Base-by-base conservation (phyloP, 1,140 invertebrate genomes). In the Amphibalanus amphitrite region DNA sequence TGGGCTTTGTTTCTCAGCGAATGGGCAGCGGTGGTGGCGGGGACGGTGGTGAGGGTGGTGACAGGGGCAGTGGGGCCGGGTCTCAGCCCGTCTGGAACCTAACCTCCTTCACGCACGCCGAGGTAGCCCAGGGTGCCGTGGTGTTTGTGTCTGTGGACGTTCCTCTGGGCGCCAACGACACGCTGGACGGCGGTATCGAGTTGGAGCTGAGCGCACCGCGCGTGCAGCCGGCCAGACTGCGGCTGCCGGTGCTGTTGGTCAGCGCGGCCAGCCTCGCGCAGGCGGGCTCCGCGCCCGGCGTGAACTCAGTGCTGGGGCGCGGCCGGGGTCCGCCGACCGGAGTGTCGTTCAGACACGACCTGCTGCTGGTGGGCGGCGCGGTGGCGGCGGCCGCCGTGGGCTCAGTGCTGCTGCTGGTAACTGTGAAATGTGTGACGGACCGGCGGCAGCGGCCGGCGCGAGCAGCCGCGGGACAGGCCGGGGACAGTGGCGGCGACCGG, bases 51-150 rank as follows among this genome's bases (percentile, higher is more conserved):
- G 33, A 38, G 4, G 33, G 33, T 38, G 33, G 33, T 38, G 33
- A 38, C 15, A 15, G 33, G 33, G 15, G 33, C 15, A 38, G 33
- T 15, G 33, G 4, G 33, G 15, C 33, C 4, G 4, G 33, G 4
- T 38, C 47, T 67, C 59, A 71, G 29, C 81, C 87, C 10, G 88
- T 91, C 75, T 85, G 86, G 69, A 86, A 89, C 73, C 83, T 91
- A 0, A 83, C 79, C 0, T 85, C 83, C 72, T 95, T 95, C 75
- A 88, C 88, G 0, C 92, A 95, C 77, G 90, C 93, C 75, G 93
- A 97, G 76, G 81, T 97, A 0, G 85, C 89, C 74, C 92, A 86
- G 74, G 89, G 88, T 0, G 84, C 91, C 0, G 90, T 93, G 69
- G 91, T 90, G 78, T 86, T 88, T 74, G 88, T 90, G 1, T 83